Evolutionary conservation across 1,140 invertebrate genomes (phyloP), one percentile per base, ranked within the genome.

Genomic region (Mactra quadrangularis): DNA sequence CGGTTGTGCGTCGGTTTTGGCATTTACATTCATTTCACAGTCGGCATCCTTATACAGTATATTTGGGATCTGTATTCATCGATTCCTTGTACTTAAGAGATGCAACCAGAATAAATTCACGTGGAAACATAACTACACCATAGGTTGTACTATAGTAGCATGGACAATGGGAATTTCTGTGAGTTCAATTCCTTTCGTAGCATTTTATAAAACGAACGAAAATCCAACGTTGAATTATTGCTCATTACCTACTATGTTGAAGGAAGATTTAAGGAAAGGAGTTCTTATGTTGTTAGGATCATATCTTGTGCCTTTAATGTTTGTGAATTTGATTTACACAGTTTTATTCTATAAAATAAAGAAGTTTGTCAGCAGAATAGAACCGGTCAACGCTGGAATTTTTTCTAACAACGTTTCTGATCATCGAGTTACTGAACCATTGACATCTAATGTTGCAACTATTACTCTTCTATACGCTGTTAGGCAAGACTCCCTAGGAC

Each of bases 1-100:
- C 4, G 47, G 31, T 25, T 68, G 64, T 27, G 29, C n/a, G 9
- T 29, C 31, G 13, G 45, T 45, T 6, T 1, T 68, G 3, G 64
- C 45, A 25, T 68, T 68, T 50, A 15, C 47, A 13, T 68, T 29
- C 11, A 27, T 41, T 1, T 47, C 64, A n/a, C 64, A 68, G 15
- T 50, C 64, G 11, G 64, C 64, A 3, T 68, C 64, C n/a, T 27
- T 68, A 50, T 68, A 50, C 27, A 68, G 29, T 41, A 68, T 68
- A 25, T 68, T 68, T 68, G 64, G 64, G 45, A 68, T 68, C 45
- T 50, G 41, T 68, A 50, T 68, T 19, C 45, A 68, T 25, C 22
- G 64, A 17, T 68, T 15, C 29, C 6, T 68, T 15, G 29, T 50
- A 29, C 64, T 68, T 15, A 68, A 50, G 25, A 7, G 45, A 17